Base-by-base conservation (phyloP, 2,888 invertebrate genomes). In the Dione vanillae region DNA sequence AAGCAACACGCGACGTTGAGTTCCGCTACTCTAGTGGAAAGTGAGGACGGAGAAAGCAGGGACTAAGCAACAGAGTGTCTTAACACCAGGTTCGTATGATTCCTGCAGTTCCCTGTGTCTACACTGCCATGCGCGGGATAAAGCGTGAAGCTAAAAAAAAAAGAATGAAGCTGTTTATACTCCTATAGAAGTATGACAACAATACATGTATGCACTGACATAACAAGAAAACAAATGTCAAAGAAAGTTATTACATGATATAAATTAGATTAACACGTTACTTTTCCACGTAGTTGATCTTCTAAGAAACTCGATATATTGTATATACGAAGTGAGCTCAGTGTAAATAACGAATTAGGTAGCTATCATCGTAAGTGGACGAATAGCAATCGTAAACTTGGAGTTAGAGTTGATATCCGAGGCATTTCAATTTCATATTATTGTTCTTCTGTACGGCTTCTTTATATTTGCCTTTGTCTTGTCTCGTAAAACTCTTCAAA, bases 291-390 rank as follows among this genome's bases (percentile, higher is more conserved):
- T 6, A 35, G 11, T 58, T 40, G 40, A 43, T 45, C 14, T 11
- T n/a, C 16, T n/a, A 43, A 27, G 61, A 61, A n/a, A n/a, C 43
- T 61, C 10, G 6, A 14, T 45, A n/a, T 61, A 35, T 16, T n/a
- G 27, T 27, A 52, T 45, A 43, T 43, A 54, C 40, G 43, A 12
- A 69, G 51, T 35, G 59, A 66, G 69, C 54, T 62, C 56, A 64
- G 52, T 47, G 54, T 69, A 69, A 69, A 71, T 71, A 69, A 68
- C 47, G 47, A 67, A 67, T 58, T 40, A 66, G 66, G n/a, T 16
- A n/a, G n/a, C n/a, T n/a, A 69, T 72, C 67, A 70, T 59, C 49
- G 59, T n/a, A 70, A 73, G 70, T 70, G 70, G 68, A 65, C 35
- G 72, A 61, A 70, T 49, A 35, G 58, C 47, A 69, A 45, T 70